Base-by-base conservation (phyloP, 1,140 invertebrate genomes). In the Daktulosphaira vitifoliae region DNA sequence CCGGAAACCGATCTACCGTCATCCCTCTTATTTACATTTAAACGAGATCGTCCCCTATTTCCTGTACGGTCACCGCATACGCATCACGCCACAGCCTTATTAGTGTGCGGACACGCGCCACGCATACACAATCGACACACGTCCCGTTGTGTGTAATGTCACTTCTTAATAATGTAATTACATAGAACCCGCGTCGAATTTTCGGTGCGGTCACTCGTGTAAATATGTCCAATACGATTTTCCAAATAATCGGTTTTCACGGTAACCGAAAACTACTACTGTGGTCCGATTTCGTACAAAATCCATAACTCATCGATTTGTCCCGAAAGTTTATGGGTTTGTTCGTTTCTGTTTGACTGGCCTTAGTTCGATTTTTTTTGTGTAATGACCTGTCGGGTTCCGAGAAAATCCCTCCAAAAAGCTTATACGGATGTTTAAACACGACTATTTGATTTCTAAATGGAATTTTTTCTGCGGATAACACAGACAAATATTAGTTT, bases 1-100 rank as follows among this genome's bases (percentile, higher is more conserved):
- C 7, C 5, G 25, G 39, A 29, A 59, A 59, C 54, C 54, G 54
- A 59, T 59, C 54, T 22, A 39, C 50, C 39, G 11, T 1, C 13
- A 2, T 59, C 54, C 23, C 54, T 44, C n/a, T 42, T 18, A 59
- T 59, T 59, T 59, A 59, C 54, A 46, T 59, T 59, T 59, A 59
- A 59, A 59, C 54, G 54, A 59, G 54, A 59, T 46, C 52, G 13
- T 54, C 52, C 52, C 44, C 18, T 48, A 5, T 20, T 2, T 18
- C 5, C 44, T 7, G 4, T 18, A 15, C 11, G 16, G 4, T 18
- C 44, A 48, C 11, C n/a, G n/a, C n/a, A 16, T 44, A 16, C 39
- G n/a, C n/a, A 44, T 15, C 5, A 4, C 5, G 5, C 9, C 39
- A 11, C 11, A 15, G 39, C 29, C 29, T 33, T 33, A 33, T 33